A percentile compares a stretch with the other conserved stretches of the same genome.
phyloP scores from a whole-genome alignment of 2,797 vertebrate genomes.

The Enteromius paludinosus region DNA sequence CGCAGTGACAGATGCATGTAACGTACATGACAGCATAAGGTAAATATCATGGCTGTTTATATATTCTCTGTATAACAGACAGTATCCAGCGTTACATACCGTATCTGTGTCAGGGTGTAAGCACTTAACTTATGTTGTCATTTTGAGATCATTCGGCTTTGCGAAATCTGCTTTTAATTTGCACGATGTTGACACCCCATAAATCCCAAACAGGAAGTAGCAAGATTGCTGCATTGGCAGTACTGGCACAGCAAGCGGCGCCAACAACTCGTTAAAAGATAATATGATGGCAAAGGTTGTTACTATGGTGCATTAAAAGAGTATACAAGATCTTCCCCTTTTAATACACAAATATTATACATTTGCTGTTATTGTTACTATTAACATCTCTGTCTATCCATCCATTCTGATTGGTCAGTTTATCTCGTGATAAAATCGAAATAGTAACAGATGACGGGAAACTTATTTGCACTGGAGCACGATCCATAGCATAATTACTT shows the following conservation, averaged over 20 bases:
- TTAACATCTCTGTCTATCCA: background rate
- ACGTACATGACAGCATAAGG: background rate
- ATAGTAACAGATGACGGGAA: background rate
- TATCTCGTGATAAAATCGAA: background rate
- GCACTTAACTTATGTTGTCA: constrained; percentile 29
- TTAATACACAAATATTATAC: background rate
- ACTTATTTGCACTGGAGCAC: background rate
- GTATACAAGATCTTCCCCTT: background rate
- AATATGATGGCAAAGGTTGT: background rate
- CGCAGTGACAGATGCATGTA: constrained; percentile 5
- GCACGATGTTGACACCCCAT: background rate
- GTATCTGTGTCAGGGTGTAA: constrained; percentile 17
- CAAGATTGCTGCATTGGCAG: background rate
- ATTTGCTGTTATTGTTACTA: background rate
- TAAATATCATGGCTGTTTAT: background rate
- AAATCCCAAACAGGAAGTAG: constrained; percentile 32
- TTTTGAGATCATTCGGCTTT: constrained; percentile 2
- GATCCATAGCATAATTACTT: background rate
- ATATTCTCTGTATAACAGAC: background rate
- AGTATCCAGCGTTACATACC: constrained; percentile 20
- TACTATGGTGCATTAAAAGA: background rate
- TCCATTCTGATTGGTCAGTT: background rate
- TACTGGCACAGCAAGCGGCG: background rate
- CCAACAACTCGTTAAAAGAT: background rate
- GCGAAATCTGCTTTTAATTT: constrained; percentile 1